A percentile compares a stretch with the other conserved stretches of the same genome.
Evolutionary conservation across 2,888 invertebrate species (phyloP).

Genomic region (Caenorhabditis sulstoni): DNA sequence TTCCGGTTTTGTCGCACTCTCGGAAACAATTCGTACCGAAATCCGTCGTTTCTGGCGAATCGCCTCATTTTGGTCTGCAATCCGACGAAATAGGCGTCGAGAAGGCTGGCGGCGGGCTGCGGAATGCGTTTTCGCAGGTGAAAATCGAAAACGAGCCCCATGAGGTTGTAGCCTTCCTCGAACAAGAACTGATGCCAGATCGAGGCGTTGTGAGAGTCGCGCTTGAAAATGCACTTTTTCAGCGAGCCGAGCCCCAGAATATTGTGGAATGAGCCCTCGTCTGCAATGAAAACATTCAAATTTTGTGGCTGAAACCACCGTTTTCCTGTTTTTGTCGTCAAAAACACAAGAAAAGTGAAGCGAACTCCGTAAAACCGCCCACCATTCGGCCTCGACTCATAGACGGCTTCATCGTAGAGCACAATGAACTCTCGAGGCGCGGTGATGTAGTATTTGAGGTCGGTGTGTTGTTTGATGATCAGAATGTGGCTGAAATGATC

Average conservation of each 20-base stretch:
- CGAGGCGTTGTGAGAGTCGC: neutral
- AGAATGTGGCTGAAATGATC: neutral
- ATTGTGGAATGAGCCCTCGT: neutral
- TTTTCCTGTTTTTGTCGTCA: too few relatives aligned
- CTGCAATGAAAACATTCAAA: neutral
- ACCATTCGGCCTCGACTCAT: neutral
- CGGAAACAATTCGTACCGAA: too few relatives aligned
- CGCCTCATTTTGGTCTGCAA: neutral
- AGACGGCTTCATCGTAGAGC: neutral
- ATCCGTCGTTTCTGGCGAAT: neutral
- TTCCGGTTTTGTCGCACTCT: too few relatives aligned
- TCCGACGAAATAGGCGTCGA: neutral
- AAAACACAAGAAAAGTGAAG: too few relatives aligned
- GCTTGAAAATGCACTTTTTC: neutral
- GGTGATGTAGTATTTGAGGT: neutral
- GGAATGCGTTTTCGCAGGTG: neutral
- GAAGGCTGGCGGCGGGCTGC: neutral
- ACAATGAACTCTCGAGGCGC: neutral
- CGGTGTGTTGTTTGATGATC: neutral
- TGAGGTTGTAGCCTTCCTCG: neutral
- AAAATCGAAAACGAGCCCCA: neutral
- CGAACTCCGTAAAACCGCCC: neutral
- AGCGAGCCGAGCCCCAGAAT: neutral
- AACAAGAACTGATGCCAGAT: slow-evolving; percentile 7
- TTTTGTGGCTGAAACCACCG: too few relatives aligned